Evolutionary conservation across 2,888 invertebrate species (phyloP), one percentile per base, ranked within the genome.

Genomic region (Drosophila siamana): DNA sequence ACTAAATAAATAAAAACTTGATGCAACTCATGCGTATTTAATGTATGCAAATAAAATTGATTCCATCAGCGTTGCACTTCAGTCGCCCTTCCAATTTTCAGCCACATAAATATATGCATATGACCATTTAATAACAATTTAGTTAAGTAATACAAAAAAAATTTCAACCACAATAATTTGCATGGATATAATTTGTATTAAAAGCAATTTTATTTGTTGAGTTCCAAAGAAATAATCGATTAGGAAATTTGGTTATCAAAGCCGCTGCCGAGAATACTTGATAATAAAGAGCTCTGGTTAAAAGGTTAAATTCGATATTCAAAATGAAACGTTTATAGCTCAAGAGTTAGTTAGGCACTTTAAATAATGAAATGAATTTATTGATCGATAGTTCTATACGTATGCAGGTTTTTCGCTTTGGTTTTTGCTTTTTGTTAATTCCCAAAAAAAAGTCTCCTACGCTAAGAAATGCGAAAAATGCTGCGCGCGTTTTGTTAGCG

Each of bases 341-440:
- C 78, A 68, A 67, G 19, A 72, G 62, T 72, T 55, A 67, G 60
- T 74, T 73, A 74, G 74, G 74, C 74, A 74, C 74, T 74, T 74
- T 38, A 68, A 66, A 60, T 11, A 63, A 50, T 68, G 68, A 77
- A 77, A 63, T 72, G 47, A 38, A 38, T 38, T 13, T 38, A 38
- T 38, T 15, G 36, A 38, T 38, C 13, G 36, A n/a, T 38, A 11
- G 5, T 38, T 38, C 6, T 38, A 13, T n/a, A n/a, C n/a, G n/a
- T n/a, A n/a, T n/a, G n/a, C n/a, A n/a, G n/a, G n/a, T n/a, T n/a
- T n/a, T n/a, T n/a, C n/a, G n/a, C n/a, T n/a, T n/a, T n/a, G n/a
- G n/a, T 15, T 41, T 6, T 43, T 6, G 38, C 48, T 15, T 5
- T 2, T 22, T 54, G n/a, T 24, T 44, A 13, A 4, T n/a, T n/a